Evolutionary conservation across 1,140 invertebrate species (phyloP), one percentile per base, ranked within the genome.

Genomic region (Zaprionus davidi): DNA sequence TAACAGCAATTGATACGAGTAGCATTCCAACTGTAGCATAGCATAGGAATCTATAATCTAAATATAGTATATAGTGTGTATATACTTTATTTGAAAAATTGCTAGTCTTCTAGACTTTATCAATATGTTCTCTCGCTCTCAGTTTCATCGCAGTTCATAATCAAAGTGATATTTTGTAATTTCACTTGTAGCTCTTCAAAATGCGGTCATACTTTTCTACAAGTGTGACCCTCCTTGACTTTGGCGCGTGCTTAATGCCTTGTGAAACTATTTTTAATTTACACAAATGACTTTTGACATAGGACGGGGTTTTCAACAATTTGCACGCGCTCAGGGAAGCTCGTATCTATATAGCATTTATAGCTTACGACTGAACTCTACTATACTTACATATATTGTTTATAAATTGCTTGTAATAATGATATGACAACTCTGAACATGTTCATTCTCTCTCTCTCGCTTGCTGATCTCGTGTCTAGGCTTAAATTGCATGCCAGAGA

Each of bases 1-100:
- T 17, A 38, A 62, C 49, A 62, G 59, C 65, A 57, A 85, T 69
- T 78, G 62, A 74, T 75, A 74, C 38, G n/a, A n/a, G n/a, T n/a
- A n/a, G n/a, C 56, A 56, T 55, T 17, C 49, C 15, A 67, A n/a
- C 28, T 31, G 11, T 46, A 44, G 41, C 6, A 44, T 9, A 17
- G 5, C 36, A 46, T 31, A 58, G 12, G 38, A 38, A 58, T 62
- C 17, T 68, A 62, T 58, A 68, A 6, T 70, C 58, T 71, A 56
- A 31, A 51, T 79, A 69, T 49, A 31, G 3, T 59, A 13, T 51
- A 26, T 26, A 41, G 4, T 76, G 66, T 20, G 17, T 49, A 4
- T 20, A 28, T 55, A 53, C 60, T 55, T 38, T 26, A 65, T 65
- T 34, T 57, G 49, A 22, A 28, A 20, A 6, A 56, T 34, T 57